Conservation (phyloP, 2,797 vertebrate genomes). For the Mus spretus region DNA sequence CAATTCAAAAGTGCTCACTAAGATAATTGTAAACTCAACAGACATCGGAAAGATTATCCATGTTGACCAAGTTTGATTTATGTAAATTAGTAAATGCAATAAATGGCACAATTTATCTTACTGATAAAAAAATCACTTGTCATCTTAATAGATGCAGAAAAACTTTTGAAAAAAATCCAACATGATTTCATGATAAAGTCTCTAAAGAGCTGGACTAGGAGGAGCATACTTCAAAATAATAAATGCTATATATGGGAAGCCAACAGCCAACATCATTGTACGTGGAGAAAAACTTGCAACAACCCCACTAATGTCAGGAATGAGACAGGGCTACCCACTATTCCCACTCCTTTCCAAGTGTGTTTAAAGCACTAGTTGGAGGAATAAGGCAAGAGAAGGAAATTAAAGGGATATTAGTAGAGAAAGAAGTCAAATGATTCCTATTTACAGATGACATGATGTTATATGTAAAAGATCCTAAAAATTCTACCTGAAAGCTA, state of each 20-base stretch:
- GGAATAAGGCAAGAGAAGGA: not conserved
- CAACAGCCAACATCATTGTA: not conserved
- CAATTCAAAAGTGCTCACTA: not conserved
- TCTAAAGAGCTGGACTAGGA: not conserved
- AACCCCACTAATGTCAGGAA: no score
- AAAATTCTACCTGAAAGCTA: not conserved
- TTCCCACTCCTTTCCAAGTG: not conserved
- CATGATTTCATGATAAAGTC: not conserved
- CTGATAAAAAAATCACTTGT: not conserved
- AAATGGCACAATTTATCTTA: no score
- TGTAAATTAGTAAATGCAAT: not conserved
- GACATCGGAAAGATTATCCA: not conserved
- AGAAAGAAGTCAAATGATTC: not conserved
- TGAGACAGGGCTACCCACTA: no score
- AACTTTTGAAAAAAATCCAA: not conserved
- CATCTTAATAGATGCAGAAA: not conserved
- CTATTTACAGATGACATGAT: not conserved
- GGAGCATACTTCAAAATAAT: not conserved
- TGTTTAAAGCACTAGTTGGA: not conserved
- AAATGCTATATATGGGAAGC: not conserved
- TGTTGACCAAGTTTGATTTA: not conserved
- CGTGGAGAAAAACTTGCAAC: not conserved
- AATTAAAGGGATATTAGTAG: not conserved
- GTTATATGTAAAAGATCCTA: not conserved
- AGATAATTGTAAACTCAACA: not conserved